Evolutionary conservation across 2,797 vertebrate species (phyloP), one percentile per base, ranked within the genome.

Genomic region (Ptychobarbus kaznakovi): DNA sequence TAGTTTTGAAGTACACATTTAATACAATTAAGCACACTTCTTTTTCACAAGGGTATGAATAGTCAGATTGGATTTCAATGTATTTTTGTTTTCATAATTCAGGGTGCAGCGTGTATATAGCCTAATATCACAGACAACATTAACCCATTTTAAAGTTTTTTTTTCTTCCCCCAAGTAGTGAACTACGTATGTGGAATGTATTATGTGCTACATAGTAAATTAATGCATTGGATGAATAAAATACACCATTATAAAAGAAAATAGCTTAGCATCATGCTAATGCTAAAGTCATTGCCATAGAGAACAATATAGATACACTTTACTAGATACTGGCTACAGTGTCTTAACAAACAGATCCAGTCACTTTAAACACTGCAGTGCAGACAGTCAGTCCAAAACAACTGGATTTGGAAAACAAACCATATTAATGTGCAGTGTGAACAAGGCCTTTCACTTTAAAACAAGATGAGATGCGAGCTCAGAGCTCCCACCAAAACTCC

Each of bases 371-470:
- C 16, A 58, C 28, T 11, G 53, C 15, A 61, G 25, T 2, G 0
- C 9, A 49, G 15, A 28, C 15, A 65, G 32, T 28, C 13, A 18
- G 58, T 51, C 40, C 10, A 73, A 20, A 42, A 82, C 3, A 11
- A 11, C 9, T 42, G 13, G 4, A 74, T 82, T 32, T n/a, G 8
- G 13, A 65, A 76, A 68, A 7, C 22, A 38, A 82, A 74, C 51
- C 28, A 2, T 2, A 65, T 70, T 35, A 16, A 32, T 61, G 40
- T 22, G 25, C 51, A 35, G 53, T 85, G 51, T 83, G 72, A 83
- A 86, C 81, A 82, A 85, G 84, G 40, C 65, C 46, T 46, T 63
- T 85, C 32, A 49, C 22, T 63, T 25, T 6, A 61, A 73, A 72
- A 61, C 49, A 38, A 15, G 49, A 44, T 63, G 18, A 63, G 56